A percentile compares a stretch with the other conserved stretches of the same genome.
These are phyloP conservation scores for Paraplagusia blochii DNA, from an alignment of 2,113 vertebrate species.

Conservation along the genomic window DNA sequence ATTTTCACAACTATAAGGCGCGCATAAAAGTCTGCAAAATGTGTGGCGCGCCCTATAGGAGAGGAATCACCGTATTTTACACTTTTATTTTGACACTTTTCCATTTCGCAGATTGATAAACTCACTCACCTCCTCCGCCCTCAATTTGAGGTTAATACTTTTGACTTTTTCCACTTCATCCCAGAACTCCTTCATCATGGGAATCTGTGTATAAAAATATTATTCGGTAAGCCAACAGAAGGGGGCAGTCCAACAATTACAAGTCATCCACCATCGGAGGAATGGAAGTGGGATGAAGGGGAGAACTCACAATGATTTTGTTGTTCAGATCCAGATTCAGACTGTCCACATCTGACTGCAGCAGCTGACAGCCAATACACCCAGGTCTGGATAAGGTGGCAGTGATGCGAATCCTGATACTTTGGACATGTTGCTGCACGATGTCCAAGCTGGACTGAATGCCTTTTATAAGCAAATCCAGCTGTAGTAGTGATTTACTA, in stretches of 20 bases:
- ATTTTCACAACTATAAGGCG: no score
- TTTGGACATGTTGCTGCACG: slow-evolving; percentile 50
- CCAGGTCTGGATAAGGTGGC: slow-evolving; percentile 44
- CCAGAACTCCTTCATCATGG: slow-evolving; percentile 36
- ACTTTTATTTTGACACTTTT: no score
- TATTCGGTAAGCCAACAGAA: not conserved
- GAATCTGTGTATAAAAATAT: slow-evolving; percentile 36
- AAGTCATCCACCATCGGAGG: no score
- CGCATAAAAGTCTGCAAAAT: no score
- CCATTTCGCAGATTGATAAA: no score
- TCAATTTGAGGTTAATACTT: slow-evolving; percentile 45
- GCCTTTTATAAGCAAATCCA: slow-evolving; percentile 37
- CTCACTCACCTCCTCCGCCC: slow-evolving; percentile 54
- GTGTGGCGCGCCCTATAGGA: no score
- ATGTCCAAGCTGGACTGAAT: slow-evolving; percentile 55
- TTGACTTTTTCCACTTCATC: slow-evolving; percentile 48
- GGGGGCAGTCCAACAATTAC: no score
- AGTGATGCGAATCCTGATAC: slow-evolving; percentile 16
- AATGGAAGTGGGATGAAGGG: no score
- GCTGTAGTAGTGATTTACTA: slow-evolving; percentile 15
- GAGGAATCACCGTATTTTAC: no score
- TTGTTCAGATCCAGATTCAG: no score
- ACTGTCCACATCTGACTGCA: no score
- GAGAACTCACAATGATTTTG: no score
- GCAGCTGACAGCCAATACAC: slow-evolving; percentile 14